Evolutionary conservation across 2,113 vertebrate species (phyloP).

Genomic region (Apaloderma vittatum): DNA sequence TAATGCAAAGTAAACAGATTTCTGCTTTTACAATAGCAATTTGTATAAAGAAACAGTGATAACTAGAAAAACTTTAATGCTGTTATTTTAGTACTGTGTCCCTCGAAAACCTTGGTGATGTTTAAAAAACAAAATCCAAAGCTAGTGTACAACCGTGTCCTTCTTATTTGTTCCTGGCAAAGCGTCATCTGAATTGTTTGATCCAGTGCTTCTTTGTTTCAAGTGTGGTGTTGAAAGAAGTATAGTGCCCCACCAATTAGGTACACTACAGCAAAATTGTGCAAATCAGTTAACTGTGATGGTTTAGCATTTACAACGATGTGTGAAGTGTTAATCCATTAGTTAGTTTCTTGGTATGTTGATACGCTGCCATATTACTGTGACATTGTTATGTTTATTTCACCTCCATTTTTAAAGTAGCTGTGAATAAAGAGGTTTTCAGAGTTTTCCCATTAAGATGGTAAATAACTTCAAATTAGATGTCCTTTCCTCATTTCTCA

Average conservation of each 20-base stretch:
- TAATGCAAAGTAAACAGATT: background rate
- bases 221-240: background rate
- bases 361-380: background rate
- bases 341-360: background rate
- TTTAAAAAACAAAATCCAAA: background rate
- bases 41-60: background rate
- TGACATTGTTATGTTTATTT: background rate
- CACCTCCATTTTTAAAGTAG: background rate
- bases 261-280: background rate
- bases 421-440: background rate
- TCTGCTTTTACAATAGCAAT: background rate
- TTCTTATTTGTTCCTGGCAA: background rate
- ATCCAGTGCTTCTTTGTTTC: background rate
- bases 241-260: background rate
- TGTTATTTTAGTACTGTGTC: background rate
- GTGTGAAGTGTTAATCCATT: background rate
- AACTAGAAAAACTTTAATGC: background rate
- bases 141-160: rapidly evolving
- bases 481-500: slow-evolving; percentile 45
- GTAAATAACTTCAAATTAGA: background rate
- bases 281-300: background rate
- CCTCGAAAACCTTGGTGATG: background rate
- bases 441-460: background rate
- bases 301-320: background rate
- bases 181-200: background rate